phyloP scores from a whole-genome alignment of 2,888 invertebrate species.

The Drosophila borealis region DNA sequence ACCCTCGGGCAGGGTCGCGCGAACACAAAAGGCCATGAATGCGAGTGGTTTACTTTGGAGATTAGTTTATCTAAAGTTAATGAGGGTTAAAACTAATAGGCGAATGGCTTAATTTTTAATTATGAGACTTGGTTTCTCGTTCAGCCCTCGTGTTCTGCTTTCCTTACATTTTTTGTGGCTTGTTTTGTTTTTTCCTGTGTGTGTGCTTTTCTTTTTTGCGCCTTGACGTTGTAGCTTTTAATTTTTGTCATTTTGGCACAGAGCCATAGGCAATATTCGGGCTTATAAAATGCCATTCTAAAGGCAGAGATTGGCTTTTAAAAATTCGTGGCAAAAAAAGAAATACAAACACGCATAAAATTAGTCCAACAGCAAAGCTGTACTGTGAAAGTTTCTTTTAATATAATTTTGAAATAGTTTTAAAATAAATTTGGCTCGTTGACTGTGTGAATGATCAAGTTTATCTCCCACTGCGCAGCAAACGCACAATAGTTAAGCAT shows the following conservation, averaged over 20 bases:
- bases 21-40: slow-evolving; percentile 65
- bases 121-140: slow-evolving; percentile 74
- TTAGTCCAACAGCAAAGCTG: slow-evolving; percentile 15
- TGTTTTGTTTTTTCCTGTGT: slow-evolving; percentile 1
- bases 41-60: slow-evolving; percentile 80
- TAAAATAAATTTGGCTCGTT: slow-evolving; percentile 7
- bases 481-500: too few species aligned
- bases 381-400: background rate
- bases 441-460: background rate
- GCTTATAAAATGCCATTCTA: slow-evolving; percentile 59
- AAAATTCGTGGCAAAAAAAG: slow-evolving; percentile 25
- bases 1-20: slow-evolving; percentile 68
- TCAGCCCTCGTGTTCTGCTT: slow-evolving; percentile 43
- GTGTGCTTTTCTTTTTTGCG: slow-evolving; percentile 16
- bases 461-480: background rate
- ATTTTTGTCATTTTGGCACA: slow-evolving; percentile 69
- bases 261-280: slow-evolving; percentile 60
- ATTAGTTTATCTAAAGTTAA: slow-evolving; percentile 81
- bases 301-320: slow-evolving; percentile 52
- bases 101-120: slow-evolving; percentile 81
- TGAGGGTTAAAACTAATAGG: slow-evolving; percentile 82
- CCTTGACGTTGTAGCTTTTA: slow-evolving; percentile 63
- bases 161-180: slow-evolving; percentile 54
- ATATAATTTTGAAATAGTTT: slow-evolving; percentile 10
- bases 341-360: slow-evolving; percentile 14